phyloP scores from a whole-genome alignment of 2,888 invertebrate genomes.

The Ypsolopha sequella region DNA sequence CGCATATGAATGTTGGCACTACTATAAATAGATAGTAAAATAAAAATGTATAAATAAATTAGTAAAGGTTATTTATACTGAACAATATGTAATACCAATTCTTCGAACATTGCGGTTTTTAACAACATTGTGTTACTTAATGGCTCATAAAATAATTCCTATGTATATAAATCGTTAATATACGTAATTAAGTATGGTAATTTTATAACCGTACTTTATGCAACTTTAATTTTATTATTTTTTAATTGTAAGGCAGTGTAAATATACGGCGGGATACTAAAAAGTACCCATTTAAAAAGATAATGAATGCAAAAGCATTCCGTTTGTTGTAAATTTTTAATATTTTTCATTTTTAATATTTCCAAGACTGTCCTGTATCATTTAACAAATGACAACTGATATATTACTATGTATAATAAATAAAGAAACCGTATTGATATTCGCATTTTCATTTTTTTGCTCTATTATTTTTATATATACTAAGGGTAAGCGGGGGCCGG shows the following conservation, averaged over 20 bases:
- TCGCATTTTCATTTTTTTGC: slow-evolving; percentile 35
- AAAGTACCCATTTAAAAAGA: slow-evolving; percentile 18
- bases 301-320: slow-evolving; percentile 18
- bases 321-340: slow-evolving; percentile 50
- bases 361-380: slow-evolving; percentile 65
- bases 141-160: slow-evolving; percentile 33
- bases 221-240: not conserved
- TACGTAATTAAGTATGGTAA: not conserved
- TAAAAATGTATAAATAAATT: slow-evolving; percentile 49
- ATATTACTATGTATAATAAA: slow-evolving; percentile 64
- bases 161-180: slow-evolving; percentile 49
- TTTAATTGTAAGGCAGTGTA: not conserved
- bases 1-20: slow-evolving; percentile 42
- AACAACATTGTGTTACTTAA: slow-evolving; percentile 5
- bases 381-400: slow-evolving; percentile 55
- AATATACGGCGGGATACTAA: slow-evolving; percentile 18
- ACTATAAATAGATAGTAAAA: slow-evolving; percentile 47
- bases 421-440: slow-evolving; percentile 53
- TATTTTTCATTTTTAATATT: slow-evolving; percentile 52
- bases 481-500: no score
- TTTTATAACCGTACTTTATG: not conserved
- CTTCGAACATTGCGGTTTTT: slow-evolving; percentile 12
- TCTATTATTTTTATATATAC: not conserved
- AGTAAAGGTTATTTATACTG: slow-evolving; percentile 27
- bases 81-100: not conserved